These are phyloP conservation scores for Murina feae DNA, from an alignment of 2,113 vertebrate genomes.

Conservation along the genomic window DNA sequence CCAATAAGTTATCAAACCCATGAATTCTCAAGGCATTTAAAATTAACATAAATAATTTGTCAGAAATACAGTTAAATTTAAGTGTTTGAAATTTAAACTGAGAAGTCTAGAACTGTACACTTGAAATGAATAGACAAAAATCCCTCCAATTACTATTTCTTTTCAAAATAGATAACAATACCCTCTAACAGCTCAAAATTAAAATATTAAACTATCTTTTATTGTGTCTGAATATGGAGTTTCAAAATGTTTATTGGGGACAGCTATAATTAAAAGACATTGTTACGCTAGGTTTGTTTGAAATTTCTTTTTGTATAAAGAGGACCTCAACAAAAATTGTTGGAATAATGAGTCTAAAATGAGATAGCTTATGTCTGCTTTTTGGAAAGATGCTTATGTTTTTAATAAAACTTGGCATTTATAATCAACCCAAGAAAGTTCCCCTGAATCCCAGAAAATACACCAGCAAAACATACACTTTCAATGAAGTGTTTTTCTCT, in stretches of 20 bases:
- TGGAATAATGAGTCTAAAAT: constrained; percentile 5
- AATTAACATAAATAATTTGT: not conserved
- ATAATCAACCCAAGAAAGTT: not conserved
- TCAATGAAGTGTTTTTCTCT: not conserved
- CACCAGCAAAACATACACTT: not conserved
- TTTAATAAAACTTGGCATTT: constrained; percentile 30
- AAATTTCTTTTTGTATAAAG: not conserved
- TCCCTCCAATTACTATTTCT: not conserved
- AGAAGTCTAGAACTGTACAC: not conserved
- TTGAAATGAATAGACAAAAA: not conserved
- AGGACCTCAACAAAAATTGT: not conserved
- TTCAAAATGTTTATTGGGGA: not conserved
- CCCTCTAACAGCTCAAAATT: not conserved
- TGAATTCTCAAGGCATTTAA: not conserved
- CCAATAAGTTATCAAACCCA: not conserved
- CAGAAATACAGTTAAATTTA: not conserved
- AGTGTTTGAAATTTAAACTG: not conserved
- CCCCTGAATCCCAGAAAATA: constrained; percentile 39
- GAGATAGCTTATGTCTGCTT: not conserved
- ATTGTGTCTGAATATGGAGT: not conserved
- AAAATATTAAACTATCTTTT: not conserved
- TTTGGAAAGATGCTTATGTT: not conserved
- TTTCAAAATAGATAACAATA: not conserved
- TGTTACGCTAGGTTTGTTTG: not conserved
- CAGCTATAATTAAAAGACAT: not conserved